Base-by-base conservation (phyloP, 2,888 invertebrate species). In the Idaea dimidiata region DNA sequence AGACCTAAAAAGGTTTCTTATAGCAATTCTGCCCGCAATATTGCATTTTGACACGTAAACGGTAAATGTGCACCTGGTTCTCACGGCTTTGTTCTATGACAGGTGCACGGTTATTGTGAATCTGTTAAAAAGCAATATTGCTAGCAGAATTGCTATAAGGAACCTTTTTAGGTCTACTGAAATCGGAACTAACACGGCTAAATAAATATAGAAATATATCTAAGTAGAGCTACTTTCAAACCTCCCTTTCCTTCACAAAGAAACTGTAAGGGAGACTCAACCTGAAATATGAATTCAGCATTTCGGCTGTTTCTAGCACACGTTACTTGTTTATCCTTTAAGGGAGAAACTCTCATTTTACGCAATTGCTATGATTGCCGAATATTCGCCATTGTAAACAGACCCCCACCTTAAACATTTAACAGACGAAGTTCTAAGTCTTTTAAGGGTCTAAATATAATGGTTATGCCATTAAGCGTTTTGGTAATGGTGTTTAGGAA, bases 251-350 rank as follows among this genome's bases (percentile, higher is more conserved):
- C 72, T 75, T 71, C 72, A 75, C 74, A 73, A 78, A 77, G 78
- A 76, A 74, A 72, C 76, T 79, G 71, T 76, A 81, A 87, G 85
- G 85, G 84, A 83, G 81, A 78, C 80, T 67, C 74, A 76, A 84
- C 85, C 14, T 87, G 88, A 90, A 90, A 91, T 91, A 91, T 88
- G 89, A 89, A 89, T 89, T 86, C 87, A 77, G 82, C 85, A 85
- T 86, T 84, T 83, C 75, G 86, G 90, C 84, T 88, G 84, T 93
- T 91, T 75, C 83, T 80, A 82, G 86, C 93, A 93, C 90, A 89
- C 93, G 93, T 85, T 88, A 89, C 90, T 91, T 91, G 91, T 91
- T 91, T 91, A 91, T 91, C 87, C 87, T 88, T 88, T 85, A 85
- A 87, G 89, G 91, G 89, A 87, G 86, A 87, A 84, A 80, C 86